Evolutionary conservation across 2,888 invertebrate species (phyloP).

Genomic region (Myopa testacea): DNA sequence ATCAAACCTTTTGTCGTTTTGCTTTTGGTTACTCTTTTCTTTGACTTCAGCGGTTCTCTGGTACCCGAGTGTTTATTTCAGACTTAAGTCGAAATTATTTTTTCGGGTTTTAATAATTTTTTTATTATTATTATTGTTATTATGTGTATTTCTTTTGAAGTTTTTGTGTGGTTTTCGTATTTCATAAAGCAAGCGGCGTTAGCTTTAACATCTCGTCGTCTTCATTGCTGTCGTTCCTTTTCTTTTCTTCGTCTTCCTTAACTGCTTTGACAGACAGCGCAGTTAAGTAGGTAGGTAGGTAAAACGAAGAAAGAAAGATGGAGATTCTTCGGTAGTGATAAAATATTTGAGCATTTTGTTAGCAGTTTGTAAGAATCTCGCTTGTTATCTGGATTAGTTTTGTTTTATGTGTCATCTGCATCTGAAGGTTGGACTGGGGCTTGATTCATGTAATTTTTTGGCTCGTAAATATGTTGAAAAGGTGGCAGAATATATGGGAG

Average conservation of each 20-base stretch:
- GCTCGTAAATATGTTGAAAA: background rate
- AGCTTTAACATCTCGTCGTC: background rate
- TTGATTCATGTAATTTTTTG: conserved; percentile 25
- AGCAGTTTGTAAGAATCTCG: conserved; percentile 27
- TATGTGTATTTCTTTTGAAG: background rate
- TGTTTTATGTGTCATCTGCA: conserved; percentile 29
- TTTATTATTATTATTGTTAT: background rate
- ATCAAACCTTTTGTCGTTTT: background rate
- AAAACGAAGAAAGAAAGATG: background rate
- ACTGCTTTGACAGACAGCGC: conserved; percentile 20
- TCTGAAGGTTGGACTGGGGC: background rate
- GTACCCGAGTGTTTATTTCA: conserved; percentile 17
- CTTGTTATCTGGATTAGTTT: conserved; percentile 34
- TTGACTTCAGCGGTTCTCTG: conserved; percentile 3
- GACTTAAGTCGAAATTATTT: conserved; percentile 31
- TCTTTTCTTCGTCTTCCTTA: background rate
- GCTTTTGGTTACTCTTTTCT: background rate
- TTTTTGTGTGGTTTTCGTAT: conserved; percentile 9
- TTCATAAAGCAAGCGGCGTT: conserved; percentile 12
- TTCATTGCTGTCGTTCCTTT: background rate
- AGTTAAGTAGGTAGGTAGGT: background rate
- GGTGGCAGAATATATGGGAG: background rate
- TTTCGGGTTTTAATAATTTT: conserved; percentile 18
- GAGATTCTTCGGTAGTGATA: conserved; percentile 29
- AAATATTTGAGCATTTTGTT: conserved; percentile 36